Evolutionary conservation across 1,140 invertebrate genomes (phyloP).

Genomic region (Formica exsecta): DNA sequence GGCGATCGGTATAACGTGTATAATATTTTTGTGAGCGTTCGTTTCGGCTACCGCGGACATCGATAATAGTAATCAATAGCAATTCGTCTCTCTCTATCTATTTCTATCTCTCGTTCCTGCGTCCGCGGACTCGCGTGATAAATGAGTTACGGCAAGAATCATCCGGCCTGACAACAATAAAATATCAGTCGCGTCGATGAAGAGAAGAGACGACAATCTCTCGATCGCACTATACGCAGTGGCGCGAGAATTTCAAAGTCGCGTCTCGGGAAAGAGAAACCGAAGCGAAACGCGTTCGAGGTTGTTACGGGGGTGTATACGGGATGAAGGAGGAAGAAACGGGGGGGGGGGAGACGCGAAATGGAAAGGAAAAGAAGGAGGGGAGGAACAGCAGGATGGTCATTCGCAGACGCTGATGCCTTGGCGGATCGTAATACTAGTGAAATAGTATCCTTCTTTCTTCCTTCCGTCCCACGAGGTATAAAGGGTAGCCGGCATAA

Average conservation of each 20-base stretch:
- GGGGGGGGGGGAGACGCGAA: not conserved
- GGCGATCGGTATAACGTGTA: not conserved
- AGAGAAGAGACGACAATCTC: not conserved
- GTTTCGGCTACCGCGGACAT: not conserved
- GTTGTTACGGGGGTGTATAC: not conserved
- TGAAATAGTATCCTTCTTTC: constrained; percentile 73
- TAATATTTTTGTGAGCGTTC: not conserved
- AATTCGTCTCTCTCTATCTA: constrained; percentile 17
- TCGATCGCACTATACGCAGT: not conserved
- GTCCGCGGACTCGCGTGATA: constrained; percentile 6
- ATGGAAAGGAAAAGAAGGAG: not conserved
- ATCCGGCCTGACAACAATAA: constrained; percentile 31
- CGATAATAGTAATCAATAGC: constrained; percentile 37
- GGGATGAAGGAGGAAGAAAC: not conserved
- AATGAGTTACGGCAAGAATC: constrained; percentile 10
- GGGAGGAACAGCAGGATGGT: constrained; percentile 12
- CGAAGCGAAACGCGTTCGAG: constrained; percentile 33
- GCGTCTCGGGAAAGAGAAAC: constrained; percentile 5
- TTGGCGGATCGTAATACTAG: constrained; percentile 68
- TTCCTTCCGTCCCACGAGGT: constrained; percentile 59
- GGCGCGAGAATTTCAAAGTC: constrained; percentile 17
- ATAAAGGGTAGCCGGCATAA: constrained; percentile 70
- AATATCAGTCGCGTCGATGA: constrained; percentile 31
- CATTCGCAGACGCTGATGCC: constrained; percentile 70
- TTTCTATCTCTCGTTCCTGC: not conserved